Conservation (phyloP, 2,888 invertebrate species). For the Eupelmus urozonus region DNA sequence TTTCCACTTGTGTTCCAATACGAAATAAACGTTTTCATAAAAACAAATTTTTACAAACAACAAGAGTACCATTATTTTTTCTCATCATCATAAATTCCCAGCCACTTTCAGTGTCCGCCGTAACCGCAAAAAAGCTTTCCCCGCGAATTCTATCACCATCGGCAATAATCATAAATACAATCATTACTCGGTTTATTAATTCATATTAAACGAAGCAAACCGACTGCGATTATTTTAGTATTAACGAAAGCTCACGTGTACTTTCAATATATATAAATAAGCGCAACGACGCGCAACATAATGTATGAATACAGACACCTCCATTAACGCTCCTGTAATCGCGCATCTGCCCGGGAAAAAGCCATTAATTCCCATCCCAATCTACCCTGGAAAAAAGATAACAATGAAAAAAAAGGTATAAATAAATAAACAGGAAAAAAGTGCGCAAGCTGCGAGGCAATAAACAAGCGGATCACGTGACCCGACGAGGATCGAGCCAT, state of each 20-base stretch:
- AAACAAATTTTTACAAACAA: constrained; percentile 47
- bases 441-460: background rate
- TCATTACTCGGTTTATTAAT: constrained; percentile 3
- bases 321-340: constrained; percentile 17
- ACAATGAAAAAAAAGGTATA: constrained; percentile 17
- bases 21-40: constrained; percentile 54
- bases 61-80: constrained; percentile 17
- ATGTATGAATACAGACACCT: constrained; percentile 55
- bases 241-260: constrained; percentile 60
- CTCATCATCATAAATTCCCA: constrained; percentile 1
- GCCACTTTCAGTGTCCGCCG: too few species aligned
- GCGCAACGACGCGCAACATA: constrained; percentile 36
- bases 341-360: background rate
- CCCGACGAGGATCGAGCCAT: background rate
- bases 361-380: constrained; percentile 4
- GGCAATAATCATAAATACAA: background rate
- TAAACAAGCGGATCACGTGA: background rate
- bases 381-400: background rate
- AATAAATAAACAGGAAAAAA: background rate
- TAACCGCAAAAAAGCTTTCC: background rate
- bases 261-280: constrained; percentile 26
- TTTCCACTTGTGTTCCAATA: constrained; percentile 47
- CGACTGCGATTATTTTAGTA: constrained; percentile 76
- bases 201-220: constrained; percentile 66
- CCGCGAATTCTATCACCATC: background rate